phyloP scores from a whole-genome alignment of 2,797 vertebrate genomes.

The Coregonus sp. region DNA sequence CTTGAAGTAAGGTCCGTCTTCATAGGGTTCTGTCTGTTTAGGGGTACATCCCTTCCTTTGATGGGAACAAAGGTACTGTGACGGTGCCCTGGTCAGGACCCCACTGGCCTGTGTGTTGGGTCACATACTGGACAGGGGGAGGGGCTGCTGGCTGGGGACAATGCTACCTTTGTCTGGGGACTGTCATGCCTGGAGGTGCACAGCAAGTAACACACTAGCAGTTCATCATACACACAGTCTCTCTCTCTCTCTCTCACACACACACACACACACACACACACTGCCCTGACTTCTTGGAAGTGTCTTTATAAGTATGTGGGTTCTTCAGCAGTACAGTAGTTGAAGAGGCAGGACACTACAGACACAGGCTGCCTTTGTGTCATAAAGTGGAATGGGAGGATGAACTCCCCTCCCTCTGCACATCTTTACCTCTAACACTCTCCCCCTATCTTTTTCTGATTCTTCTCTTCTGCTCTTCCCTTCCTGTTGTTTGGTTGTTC shows the following conservation, averaged over 20 bases:
- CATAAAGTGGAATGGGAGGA: conserved; percentile 46
- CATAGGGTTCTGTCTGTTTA: background rate
- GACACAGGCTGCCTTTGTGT: conserved; percentile 39
- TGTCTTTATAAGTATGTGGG: background rate
- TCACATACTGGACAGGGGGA: conserved; percentile 39
- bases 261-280: conserved; percentile 11
- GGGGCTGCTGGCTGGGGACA: conserved; percentile 27
- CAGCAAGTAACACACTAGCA: conserved; percentile 11
- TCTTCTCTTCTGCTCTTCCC: conserved; percentile 21
- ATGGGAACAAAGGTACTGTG: conserved; percentile 4
- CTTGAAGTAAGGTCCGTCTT: conserved; percentile 22
- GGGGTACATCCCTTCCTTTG: background rate
- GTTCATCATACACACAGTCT: conserved; percentile 9
- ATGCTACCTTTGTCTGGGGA: conserved; percentile 44
- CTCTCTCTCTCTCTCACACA: conserved; percentile 9
- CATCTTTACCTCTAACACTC: conserved; percentile 44
- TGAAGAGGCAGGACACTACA: conserved; percentile 24
- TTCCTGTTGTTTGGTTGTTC: conserved; percentile 40
- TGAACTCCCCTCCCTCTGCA: conserved; percentile 36
- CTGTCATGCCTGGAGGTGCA: conserved; percentile 29
- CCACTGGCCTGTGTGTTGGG: conserved; percentile 16
- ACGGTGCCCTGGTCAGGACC: conserved; percentile 12
- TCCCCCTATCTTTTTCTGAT: conserved; percentile 18
- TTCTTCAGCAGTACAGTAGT: background rate
- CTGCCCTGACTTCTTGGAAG: background rate